Evolutionary conservation across 2,888 invertebrate genomes (phyloP).

Genomic region (Aplocera efformata): DNA sequence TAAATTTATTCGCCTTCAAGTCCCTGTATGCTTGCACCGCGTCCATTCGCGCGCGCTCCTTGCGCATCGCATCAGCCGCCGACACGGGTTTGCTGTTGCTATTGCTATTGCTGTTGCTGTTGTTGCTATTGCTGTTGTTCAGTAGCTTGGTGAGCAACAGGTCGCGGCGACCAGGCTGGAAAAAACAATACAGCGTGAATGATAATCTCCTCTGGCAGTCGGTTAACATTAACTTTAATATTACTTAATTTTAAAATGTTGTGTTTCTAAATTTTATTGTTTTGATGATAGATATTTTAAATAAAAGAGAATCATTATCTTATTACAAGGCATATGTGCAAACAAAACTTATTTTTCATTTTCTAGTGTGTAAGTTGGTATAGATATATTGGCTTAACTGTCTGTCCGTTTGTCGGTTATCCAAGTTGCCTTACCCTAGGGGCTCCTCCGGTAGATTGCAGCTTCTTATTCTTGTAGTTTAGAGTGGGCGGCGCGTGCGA

Average conservation of each 20-base stretch:
- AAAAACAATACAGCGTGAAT: constrained; percentile 2
- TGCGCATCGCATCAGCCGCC: constrained; percentile 29
- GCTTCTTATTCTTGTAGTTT: constrained; percentile 32
- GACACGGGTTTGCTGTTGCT: constrained; percentile 7
- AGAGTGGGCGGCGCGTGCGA: constrained; percentile 87
- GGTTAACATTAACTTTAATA: too few species aligned
- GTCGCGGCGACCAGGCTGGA: constrained; percentile 82
- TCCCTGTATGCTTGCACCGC: constrained; percentile 58
- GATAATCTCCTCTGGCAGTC: too few species aligned
- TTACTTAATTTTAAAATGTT: too few species aligned
- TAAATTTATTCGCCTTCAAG: constrained; percentile 37
- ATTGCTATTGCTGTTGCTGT: neutral
- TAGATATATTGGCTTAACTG: too few species aligned
- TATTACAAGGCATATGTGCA: too few species aligned
- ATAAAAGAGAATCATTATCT: too few species aligned
- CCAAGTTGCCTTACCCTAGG: constrained; percentile 18
- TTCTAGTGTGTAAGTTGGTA: too few species aligned
- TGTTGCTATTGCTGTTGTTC: constrained; percentile 1
- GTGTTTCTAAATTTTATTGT: too few species aligned
- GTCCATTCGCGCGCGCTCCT: constrained; percentile 41
- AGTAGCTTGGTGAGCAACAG: constrained; percentile 68
- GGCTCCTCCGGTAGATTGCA: constrained; percentile 9
- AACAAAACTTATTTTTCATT: too few species aligned
- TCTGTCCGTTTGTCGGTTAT: too few species aligned
- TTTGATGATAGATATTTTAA: too few species aligned